Base-by-base conservation (phyloP, 2,113 vertebrate species). In the Cynocephalus volans region DNA sequence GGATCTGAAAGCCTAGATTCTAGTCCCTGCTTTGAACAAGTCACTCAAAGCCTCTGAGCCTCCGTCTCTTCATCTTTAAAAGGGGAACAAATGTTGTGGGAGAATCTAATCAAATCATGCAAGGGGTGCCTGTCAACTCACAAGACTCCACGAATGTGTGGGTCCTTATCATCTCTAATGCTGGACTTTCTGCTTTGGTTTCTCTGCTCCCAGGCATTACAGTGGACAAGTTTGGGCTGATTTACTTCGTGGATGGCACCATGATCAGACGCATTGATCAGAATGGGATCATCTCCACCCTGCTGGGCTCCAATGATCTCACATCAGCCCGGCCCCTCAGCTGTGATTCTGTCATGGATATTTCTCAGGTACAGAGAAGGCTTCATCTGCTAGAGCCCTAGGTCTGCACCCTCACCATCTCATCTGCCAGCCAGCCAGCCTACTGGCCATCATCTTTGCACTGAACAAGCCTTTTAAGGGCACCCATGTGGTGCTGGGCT, bases 271-370 rank as follows among this genome's bases (percentile, higher is more conserved):
- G 99, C 36, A 98, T 99, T 36, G 99, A 99, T 97, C 99, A 99
- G 98, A 99, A 99, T 2, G 99, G 99, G 26, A 99, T 99, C 97
- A 99, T 99, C 98, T 99, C 99, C 26, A 99, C 99, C 7, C 98
- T 99, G 64, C 97, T 99, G 94, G 99, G 99, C 91, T 99, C 99
- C 98, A 99, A 99, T 41, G 99, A 99, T 97, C 98, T 99, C 96
- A 99, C 99, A 9, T 99, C 99, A 0, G 99, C 99, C 65, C 99
- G 99, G 87, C 99, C 99, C 60, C 99, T 99, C 93, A 99, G 99
- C 98, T 99, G 99, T 31, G 99, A 99, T 92, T 99, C 99, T 0
- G 99, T 99, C 96, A 99, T 99, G 99, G 99, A 99, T 98, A 99
- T 99, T 98, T 99, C 99, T 86, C 99, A 99, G 99, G 98, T 98